Conservation (phyloP, 2,888 invertebrate species). For the Zaprionus bogoriensis region DNA sequence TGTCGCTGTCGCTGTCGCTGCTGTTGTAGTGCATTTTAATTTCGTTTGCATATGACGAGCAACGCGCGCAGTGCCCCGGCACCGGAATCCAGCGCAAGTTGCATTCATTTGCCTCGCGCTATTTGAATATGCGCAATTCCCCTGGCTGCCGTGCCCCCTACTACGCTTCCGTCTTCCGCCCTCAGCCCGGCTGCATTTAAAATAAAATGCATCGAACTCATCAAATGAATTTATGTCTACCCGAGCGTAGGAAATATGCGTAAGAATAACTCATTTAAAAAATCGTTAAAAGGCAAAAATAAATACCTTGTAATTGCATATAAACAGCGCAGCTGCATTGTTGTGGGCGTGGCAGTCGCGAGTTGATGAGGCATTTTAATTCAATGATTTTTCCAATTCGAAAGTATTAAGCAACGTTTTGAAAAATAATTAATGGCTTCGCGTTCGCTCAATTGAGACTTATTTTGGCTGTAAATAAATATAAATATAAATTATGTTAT, state of each 20-base stretch:
- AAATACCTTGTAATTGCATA: conserved; percentile 11
- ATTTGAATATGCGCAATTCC: conserved; percentile 65
- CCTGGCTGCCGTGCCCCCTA: conserved; percentile 1
- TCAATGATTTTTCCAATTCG: neutral
- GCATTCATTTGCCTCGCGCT: conserved; percentile 69
- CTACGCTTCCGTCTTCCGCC: conserved; percentile 1
- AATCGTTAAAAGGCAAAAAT: conserved; percentile 25
- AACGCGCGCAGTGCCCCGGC: conserved; percentile 40
- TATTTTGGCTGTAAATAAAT: too few species aligned
- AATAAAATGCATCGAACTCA: conserved; percentile 68
- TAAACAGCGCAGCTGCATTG: neutral
- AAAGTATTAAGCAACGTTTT: neutral
- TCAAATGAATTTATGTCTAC: conserved; percentile 61
- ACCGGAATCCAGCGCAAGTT: conserved; percentile 63
- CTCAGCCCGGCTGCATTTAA: conserved; percentile 38
- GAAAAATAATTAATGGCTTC: too few species aligned
- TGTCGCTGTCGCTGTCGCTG: conserved; percentile 9
- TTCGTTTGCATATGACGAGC: conserved; percentile 76
- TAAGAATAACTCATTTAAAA: conserved; percentile 31
- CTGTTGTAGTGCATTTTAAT: conserved; percentile 75
- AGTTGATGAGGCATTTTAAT: neutral
- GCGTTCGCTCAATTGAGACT: too few species aligned
- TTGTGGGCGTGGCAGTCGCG: neutral
- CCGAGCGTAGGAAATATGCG: conserved; percentile 24
- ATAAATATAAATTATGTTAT: too few species aligned